Evolutionary conservation across 30 jellyfish, hydroid and myxozoan genomes (phyloP), one percentile per base, ranked within the genome.

Genomic region (Cassiopea andromeda): DNA sequence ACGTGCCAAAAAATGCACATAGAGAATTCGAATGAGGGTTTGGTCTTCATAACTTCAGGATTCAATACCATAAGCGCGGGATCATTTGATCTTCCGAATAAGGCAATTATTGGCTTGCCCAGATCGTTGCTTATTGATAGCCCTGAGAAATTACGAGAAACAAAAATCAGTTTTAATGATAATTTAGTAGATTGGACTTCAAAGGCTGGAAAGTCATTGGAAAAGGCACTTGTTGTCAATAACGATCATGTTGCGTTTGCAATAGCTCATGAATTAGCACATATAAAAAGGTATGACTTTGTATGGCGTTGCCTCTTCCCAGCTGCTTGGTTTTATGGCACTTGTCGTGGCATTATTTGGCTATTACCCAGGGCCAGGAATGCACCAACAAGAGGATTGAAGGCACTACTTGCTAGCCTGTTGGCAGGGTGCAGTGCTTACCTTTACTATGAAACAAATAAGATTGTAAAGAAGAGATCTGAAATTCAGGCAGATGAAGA

Each of bases 191-290:
- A 84, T 69, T 92, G 97, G 97, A 81, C 89, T 66, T 83, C 96
- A 7, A 85, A 85, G 48, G 66, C 78, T 2, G 94, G 98, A 19
- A 80, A 80, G 47, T 88, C 93, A 2, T 67, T 93, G 46, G 91
- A 68, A 38, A 89, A 93, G 69, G 84, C 97, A 4, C 49, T 93
- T 45, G 18, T 85, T 15, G 81, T 87, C 17, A 76, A 85, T 12
- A 88, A 93, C 44, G 96, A 89, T 81, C 87, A 93, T 44, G 84
- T 93, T 1, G 92, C 92, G 50, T 93, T 93, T 85, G 89, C 92
- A 45, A 76, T 93, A 72, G 98, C 95, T 3, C 98, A 93, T 76
- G 98, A 93, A 66, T 84, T 93, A 15, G 91, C 97, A n/a, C 98
- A 93, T 73, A 84, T 93, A 16, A 93, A 93, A 61, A 72, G 66